Conservation (phyloP, 2,113 vertebrate species). For the Macrotus californicus region DNA sequence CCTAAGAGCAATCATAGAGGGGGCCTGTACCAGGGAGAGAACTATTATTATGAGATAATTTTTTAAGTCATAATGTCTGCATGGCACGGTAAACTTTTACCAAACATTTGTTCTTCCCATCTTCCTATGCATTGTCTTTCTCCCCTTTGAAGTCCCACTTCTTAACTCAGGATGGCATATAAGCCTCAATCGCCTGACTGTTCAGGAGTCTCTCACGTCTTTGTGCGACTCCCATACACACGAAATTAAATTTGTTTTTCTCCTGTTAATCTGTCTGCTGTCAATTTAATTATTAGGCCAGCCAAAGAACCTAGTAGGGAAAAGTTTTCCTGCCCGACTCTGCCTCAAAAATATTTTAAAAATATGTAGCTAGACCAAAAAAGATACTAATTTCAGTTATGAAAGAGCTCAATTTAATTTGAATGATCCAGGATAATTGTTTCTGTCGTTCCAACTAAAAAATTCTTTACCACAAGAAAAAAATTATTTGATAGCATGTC, state of each 20-base stretch:
- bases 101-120: background rate
- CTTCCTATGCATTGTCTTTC: background rate
- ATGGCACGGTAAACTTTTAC: background rate
- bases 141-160: background rate
- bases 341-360: slow-evolving; percentile 25
- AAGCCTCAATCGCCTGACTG: background rate
- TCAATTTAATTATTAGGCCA: background rate
- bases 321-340: background rate
- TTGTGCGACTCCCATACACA: background rate
- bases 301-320: background rate
- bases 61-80: background rate
- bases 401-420: slow-evolving; percentile 3
- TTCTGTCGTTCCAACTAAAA: slow-evolving; percentile 20
- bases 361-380: slow-evolving; percentile 29
- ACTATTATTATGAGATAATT: background rate
- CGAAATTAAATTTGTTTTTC: background rate
- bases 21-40: background rate
- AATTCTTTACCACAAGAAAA: slow-evolving; percentile 14
- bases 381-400: slow-evolving; percentile 24
- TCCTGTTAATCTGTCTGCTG: background rate
- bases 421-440: slow-evolving; percentile 42
- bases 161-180: background rate
- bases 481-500: background rate
- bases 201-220: background rate
- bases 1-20: background rate